phyloP scores from a whole-genome alignment of 2,888 invertebrate species.

The Napeogenes sylphis region DNA sequence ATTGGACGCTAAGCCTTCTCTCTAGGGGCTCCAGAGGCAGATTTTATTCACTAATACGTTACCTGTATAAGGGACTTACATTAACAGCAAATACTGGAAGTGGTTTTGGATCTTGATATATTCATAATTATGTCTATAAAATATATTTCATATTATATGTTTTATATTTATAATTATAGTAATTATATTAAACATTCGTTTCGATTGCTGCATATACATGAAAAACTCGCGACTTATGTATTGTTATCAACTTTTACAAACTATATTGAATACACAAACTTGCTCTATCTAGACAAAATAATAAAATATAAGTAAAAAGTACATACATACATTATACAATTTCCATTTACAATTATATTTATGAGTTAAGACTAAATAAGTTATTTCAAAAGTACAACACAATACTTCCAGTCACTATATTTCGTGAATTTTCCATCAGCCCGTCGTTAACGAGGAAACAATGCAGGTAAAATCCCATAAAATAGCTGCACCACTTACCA shows the following conservation, averaged over 20 bases:
- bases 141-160: no score
- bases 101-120: not conserved
- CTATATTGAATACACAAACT: no score
- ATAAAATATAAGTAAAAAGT: no score
- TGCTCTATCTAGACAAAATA: no score
- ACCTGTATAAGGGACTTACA: constrained; percentile 25
- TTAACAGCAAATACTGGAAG: constrained; percentile 23
- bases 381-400: not conserved
- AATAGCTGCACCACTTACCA: constrained; percentile 34
- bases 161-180: no score
- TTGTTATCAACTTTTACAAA: no score
- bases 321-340: not conserved
- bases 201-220: no score
- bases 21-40: constrained; percentile 32
- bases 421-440: constrained; percentile 21
- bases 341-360: not conserved
- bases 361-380: not conserved
- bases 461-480: constrained; percentile 39
- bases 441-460: constrained; percentile 34
- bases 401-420: constrained; percentile 15
- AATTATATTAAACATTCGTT: no score
- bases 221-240: no score
- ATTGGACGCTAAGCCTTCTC: constrained; percentile 42
- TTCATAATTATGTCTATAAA: no score
- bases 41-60: constrained; percentile 40